Conservation (phyloP, 2,113 vertebrate species). For the Anolis carolinensis region DNA sequence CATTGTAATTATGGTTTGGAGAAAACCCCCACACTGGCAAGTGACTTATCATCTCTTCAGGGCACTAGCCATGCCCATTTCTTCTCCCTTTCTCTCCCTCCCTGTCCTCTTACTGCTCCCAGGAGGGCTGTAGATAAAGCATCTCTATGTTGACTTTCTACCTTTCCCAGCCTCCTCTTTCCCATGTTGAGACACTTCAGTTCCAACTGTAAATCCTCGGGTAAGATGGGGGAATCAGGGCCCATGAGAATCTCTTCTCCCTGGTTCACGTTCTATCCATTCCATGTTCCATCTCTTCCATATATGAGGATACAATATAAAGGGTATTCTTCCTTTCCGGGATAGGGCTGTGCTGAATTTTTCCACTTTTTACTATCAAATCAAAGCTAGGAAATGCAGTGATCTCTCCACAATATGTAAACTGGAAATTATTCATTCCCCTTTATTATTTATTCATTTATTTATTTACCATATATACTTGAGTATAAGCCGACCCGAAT, state of each 20-base stretch:
- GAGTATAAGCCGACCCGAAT: too few species aligned
- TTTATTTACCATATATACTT: too few species aligned
- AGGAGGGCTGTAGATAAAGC: neutral
- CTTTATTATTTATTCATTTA: neutral
- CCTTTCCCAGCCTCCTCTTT: neutral
- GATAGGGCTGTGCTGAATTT: neutral
- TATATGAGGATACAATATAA: too few species aligned
- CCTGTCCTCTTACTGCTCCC: neutral
- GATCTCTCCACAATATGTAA: neutral
- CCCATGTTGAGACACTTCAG: neutral
- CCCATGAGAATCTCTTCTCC: neutral
- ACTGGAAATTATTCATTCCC: neutral
- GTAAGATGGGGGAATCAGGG: too few species aligned
- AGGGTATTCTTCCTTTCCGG: too few species aligned
- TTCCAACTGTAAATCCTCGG: neutral
- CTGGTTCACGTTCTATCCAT: neutral
- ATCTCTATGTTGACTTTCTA: neutral
- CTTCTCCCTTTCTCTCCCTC: neutral
- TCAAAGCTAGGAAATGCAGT: neutral
- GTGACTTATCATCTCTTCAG: constrained; percentile 21
- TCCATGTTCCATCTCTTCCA: neutral
- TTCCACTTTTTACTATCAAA: neutral
- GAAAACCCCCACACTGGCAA: constrained; percentile 52
- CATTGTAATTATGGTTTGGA: constrained; percentile 63
- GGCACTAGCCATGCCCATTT: neutral